Conservation (phyloP, 2,113 vertebrate genomes). For the Megaleporinus macrocephalus region DNA sequence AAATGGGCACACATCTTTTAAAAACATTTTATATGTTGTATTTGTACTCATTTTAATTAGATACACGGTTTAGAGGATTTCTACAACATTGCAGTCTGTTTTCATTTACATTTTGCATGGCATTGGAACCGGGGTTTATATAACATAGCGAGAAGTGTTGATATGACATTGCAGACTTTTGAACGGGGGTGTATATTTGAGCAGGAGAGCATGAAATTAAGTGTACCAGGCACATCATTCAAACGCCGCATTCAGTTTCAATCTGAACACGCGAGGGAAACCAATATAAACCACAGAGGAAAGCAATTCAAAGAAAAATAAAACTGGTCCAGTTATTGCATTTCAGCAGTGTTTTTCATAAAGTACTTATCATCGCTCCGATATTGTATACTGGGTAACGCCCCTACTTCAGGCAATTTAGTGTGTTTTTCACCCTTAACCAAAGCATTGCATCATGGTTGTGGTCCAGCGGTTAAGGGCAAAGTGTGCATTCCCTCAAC, state of each 20-base stretch:
- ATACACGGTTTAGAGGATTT: too few relatives aligned
- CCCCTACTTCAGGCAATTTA: background rate
- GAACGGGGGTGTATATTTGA: too few relatives aligned
- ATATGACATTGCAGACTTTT: too few relatives aligned
- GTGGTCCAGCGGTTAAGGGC: background rate
- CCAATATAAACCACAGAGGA: background rate
- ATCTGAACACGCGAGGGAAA: background rate
- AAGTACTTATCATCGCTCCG: background rate
- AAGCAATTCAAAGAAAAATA: background rate
- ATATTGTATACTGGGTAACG: conserved; percentile 10
- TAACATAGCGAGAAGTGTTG: too few relatives aligned
- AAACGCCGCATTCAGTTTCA: background rate
- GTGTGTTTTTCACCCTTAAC: conserved; percentile 15
- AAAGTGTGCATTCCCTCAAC: background rate
- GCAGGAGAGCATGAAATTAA: too few relatives aligned
- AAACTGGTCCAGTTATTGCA: background rate
- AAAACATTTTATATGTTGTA: too few relatives aligned
- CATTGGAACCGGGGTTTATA: too few relatives aligned
- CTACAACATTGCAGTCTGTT: too few relatives aligned
- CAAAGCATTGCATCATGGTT: conserved; percentile 20
- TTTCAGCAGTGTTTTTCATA: conserved; percentile 17
- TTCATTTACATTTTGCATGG: too few relatives aligned
- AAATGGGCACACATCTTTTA: too few relatives aligned
- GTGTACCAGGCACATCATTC: too few relatives aligned
- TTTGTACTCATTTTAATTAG: too few relatives aligned